Evolutionary conservation across 2,888 invertebrate species (phyloP).

Genomic region (Mamestra brassicae): DNA sequence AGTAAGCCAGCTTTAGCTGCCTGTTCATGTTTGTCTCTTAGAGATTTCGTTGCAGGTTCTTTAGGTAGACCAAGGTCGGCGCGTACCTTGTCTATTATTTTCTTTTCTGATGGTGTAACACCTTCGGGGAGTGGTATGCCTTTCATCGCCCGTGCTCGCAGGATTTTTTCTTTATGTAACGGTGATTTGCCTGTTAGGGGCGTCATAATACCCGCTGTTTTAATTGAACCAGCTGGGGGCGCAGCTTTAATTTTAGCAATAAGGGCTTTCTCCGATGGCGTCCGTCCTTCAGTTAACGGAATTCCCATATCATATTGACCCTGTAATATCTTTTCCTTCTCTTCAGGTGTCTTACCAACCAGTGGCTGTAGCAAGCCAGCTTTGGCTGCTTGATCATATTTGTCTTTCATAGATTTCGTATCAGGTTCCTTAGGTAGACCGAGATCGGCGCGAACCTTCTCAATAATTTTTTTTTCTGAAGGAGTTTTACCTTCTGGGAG

Average conservation of each 20-base stretch:
- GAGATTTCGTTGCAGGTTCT: conserved; percentile 54
- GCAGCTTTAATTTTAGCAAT: conserved; percentile 38
- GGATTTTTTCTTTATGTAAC: conserved; percentile 15
- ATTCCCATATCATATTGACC: conserved; percentile 18
- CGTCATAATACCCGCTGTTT: neutral
- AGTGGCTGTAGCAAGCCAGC: conserved; percentile 24
- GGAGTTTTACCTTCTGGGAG: conserved; percentile 66
- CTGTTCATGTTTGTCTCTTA: conserved; percentile 45
- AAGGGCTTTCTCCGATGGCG: conserved; percentile 55
- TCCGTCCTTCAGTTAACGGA: conserved; percentile 38
- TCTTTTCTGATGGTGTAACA: conserved; percentile 66
- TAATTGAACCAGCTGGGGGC: neutral
- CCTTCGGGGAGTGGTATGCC: conserved; percentile 43
- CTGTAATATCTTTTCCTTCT: conserved; percentile 30
- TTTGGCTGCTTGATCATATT: conserved; percentile 25
- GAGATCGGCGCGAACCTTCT: conserved; percentile 64
- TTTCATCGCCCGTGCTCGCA: conserved; percentile 32
- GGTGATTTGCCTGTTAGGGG: conserved; percentile 17
- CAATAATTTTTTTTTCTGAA: conserved; percentile 67
- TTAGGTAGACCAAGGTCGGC: conserved; percentile 60
- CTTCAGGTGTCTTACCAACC: conserved; percentile 13
- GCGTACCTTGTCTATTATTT: conserved; percentile 44
- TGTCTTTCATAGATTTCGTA: conserved; percentile 36
- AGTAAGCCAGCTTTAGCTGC: conserved; percentile 63
- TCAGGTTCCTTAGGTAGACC: conserved; percentile 69